Evolutionary conservation across 2,113 vertebrate genomes (phyloP), one percentile per base, ranked within the genome.

Genomic region (Nycticorax nycticorax): DNA sequence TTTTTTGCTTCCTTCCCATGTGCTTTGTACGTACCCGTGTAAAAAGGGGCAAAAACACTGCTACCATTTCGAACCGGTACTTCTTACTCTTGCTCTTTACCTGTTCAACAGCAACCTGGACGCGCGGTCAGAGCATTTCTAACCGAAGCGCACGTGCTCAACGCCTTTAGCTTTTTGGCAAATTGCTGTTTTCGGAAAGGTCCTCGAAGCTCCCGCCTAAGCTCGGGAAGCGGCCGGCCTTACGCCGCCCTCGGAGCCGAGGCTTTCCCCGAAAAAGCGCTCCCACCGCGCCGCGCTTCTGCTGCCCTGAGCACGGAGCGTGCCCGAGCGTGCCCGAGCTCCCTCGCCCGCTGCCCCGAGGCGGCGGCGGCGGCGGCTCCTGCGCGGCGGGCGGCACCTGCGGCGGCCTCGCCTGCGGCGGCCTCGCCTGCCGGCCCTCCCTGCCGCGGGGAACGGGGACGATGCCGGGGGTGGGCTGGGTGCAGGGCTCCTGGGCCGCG

Each of bases 161-260:
- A 8, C 4, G 41, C 9, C 20, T 52, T 41, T 7, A 28, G 43
- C 3, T 22, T 48, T 55, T 43, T 43, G 6, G 9, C 19, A 47
- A 47, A 47, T 47, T 47, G 20, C 45, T 47, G 45, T 47, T 20
- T 47, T 47, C 45, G 24, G 39, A 26, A 13, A 22, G 33, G 11
- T 3, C 11, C 21, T 16, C 1, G 28, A 13, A 20, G n/a, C 16
- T 17, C 2, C 33, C 0, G 10, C 15, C 0, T 3, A 1, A 27
- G 26, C 56, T 27, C 59, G 8, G 28, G 10, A 16, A 12, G 76
- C 71, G 4, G 14, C 1, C 71, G 4, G 14, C 1, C 0, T 3
- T 22, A 14, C 23, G 8, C 3, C n/a, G 1, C 50, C 8, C 6
- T 12, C 15, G 3, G 8, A 22, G 26, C 37, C 2, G 4, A 13